A percentile compares a stretch with the other conserved stretches of the same genome.
Conservation (phyloP, 2,113 vertebrate genomes). For the Sinocyclocheilus anshuiensis region DNA sequence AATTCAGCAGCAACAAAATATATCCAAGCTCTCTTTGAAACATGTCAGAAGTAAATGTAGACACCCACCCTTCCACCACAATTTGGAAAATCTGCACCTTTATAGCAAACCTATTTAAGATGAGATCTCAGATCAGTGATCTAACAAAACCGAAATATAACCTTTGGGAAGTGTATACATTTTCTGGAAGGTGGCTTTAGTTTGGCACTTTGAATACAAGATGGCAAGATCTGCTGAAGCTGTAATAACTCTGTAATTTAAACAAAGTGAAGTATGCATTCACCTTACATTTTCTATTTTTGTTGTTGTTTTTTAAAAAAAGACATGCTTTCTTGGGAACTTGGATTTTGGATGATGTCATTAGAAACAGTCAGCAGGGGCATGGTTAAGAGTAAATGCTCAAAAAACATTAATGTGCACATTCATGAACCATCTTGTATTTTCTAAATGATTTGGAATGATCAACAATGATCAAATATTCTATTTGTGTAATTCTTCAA, state of each 20-base stretch:
- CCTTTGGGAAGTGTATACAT: not conserved
- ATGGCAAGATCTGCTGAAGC: not conserved
- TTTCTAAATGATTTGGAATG: conserved; percentile 39
- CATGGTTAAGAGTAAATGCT: not conserved
- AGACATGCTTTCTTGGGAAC: not conserved
- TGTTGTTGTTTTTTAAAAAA: no score
- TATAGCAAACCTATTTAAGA: not conserved
- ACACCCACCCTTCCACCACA: not conserved
- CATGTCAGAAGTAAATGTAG: not conserved
- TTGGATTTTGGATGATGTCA: not conserved
- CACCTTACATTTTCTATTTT: not conserved
- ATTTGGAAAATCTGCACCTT: not conserved
- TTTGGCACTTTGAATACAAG: conserved; percentile 49
- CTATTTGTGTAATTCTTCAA: not conserved
- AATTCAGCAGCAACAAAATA: not conserved
- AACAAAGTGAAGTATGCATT: not conserved
- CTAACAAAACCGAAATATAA: not conserved
- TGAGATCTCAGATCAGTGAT: not conserved
- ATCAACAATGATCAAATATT: conserved; percentile 18
- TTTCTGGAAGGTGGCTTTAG: conserved; percentile 39
- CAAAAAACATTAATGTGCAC: not conserved
- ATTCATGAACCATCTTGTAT: not conserved
- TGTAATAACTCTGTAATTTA: not conserved
- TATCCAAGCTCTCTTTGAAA: conserved; percentile 3
- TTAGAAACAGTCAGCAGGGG: not conserved